phyloP scores from a whole-genome alignment of 1,140 invertebrate genomes.

The Caenorhabditis briggsae region DNA sequence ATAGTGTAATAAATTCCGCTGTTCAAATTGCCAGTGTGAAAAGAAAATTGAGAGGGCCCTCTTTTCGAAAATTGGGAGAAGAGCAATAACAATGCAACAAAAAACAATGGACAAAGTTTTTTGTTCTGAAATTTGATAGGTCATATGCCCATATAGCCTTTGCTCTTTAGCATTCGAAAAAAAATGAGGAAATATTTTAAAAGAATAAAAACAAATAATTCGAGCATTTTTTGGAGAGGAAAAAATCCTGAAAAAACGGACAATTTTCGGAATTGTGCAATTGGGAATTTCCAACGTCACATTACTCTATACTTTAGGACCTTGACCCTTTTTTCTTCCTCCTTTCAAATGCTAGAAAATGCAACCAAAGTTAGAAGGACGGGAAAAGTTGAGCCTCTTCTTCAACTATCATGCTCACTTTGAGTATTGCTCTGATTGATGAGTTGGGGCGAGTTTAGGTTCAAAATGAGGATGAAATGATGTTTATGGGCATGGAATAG shows the following conservation, averaged over 20 bases:
- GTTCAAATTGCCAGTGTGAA: neutral
- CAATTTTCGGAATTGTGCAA: conserved; percentile 18
- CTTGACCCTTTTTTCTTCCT: neutral
- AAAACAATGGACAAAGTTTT: conserved; percentile 31
- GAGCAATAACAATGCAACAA: conserved; percentile 2
- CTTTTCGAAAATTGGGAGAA: neutral
- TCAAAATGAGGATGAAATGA: too few relatives aligned
- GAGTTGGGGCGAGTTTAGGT: conserved; percentile 6
- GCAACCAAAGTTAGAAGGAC: neutral
- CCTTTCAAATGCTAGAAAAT: neutral
- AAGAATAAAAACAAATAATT: neutral
- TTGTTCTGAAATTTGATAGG: conserved; percentile 7
- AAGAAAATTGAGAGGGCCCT: neutral
- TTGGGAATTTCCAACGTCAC: conserved; percentile 50
- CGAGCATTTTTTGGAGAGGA: neutral
- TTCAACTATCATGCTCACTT: conserved; percentile 2
- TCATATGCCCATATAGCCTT: neutral
- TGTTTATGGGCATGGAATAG: neutral
- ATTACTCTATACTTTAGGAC: conserved; percentile 26
- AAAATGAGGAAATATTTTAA: neutral
- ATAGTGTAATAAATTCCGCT: conserved; percentile 7
- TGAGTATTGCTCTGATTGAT: conserved; percentile 36
- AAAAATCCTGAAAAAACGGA: neutral
- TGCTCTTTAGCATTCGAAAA: neutral
- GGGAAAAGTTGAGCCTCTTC: neutral